phyloP scores from a whole-genome alignment of 2,888 invertebrate genomes.

The Trachelus stipa region DNA sequence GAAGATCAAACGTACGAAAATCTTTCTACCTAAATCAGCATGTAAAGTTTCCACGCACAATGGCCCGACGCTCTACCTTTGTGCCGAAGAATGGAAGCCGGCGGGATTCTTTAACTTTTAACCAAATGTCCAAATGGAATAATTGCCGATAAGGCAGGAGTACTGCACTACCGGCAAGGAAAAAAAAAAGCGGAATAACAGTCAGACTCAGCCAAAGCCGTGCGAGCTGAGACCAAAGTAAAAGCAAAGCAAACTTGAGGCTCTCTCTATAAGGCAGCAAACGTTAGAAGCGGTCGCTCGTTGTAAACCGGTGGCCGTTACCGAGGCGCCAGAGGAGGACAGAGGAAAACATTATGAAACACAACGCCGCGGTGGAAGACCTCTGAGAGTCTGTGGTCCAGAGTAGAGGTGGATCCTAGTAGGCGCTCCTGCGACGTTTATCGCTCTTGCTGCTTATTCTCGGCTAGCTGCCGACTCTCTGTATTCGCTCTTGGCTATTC shows the following conservation, averaged over 20 bases:
- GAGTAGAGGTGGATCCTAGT: background rate
- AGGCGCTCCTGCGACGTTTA: background rate
- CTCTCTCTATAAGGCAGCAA: slow-evolving; percentile 15
- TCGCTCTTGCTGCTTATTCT: background rate
- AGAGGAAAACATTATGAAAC: background rate
- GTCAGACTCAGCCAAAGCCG: background rate
- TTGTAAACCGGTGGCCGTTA: slow-evolving; percentile 14
- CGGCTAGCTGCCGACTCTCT: background rate
- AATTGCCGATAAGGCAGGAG: slow-evolving; percentile 4
- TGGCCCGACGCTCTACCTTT: background rate
- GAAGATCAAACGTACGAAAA: background rate
- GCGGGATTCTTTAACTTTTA: background rate
- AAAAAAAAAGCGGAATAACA: slow-evolving; percentile 3
- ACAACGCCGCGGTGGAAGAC: background rate
- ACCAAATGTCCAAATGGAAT: background rate
- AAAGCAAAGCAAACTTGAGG: slow-evolving; percentile 11
- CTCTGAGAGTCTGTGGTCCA: background rate
- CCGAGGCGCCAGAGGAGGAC: background rate
- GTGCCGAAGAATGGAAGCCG: background rate
- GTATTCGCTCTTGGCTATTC: background rate
- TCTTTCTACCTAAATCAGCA: background rate
- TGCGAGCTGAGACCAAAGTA: background rate
- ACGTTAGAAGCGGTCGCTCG: slow-evolving; percentile 10
- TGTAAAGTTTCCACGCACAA: background rate
- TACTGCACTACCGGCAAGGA: background rate